Base-by-base conservation (phyloP, 2,888 invertebrate species). In the Acanthosepion pharaonis region DNA sequence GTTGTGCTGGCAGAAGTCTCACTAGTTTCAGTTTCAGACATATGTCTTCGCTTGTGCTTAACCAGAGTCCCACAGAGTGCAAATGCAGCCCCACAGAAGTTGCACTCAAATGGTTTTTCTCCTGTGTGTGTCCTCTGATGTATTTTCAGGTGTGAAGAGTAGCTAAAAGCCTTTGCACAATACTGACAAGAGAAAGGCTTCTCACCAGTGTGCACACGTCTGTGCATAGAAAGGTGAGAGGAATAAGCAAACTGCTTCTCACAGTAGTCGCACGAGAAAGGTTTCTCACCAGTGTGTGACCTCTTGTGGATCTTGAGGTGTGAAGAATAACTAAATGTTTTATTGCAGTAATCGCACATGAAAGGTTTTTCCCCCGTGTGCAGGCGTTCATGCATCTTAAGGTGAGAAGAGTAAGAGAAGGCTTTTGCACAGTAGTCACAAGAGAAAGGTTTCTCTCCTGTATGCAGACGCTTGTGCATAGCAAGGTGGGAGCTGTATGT, bases 71-170 rank as follows among this genome's bases (percentile, higher is more conserved):
- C 93, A 51, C 93, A 93, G n/a, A 93, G 93, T 53, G 93, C 93
- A 25, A 93, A 93, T 6, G 93, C 93, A 25, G 93, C 49, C 15
- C 93, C 93, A 28, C 93, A 93, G 25, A 49, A 93, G 53, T 93
- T 93, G n/a, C 93, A 93, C n/a, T 53, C 93, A 93, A 93, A 93
- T 23, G 93, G 93, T 28, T 93, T 93, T 15, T 93, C 93, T 15
- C 93, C 93, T 28, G 93, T 93, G 93, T 93, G 93, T 49, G 93
- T 93, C n/a, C 93, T 93, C 49, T 93, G 93, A 53, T 93, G 93
- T 93, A 93, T 93, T 25, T 53, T 93, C 51, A 93, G 93, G 11
- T 93, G 93, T 28, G 93, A 93, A 15, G 93, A 93, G 28, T 93
- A 93, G 33, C 93, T 93, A 6, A 93, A 93, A n/a, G 93, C 53